Percentiles rank a stretch among this genome's conserved stretches.
phyloP scores from a whole-genome alignment of 2,113 vertebrate species.

The Nothobranchius kuhntae region DNA sequence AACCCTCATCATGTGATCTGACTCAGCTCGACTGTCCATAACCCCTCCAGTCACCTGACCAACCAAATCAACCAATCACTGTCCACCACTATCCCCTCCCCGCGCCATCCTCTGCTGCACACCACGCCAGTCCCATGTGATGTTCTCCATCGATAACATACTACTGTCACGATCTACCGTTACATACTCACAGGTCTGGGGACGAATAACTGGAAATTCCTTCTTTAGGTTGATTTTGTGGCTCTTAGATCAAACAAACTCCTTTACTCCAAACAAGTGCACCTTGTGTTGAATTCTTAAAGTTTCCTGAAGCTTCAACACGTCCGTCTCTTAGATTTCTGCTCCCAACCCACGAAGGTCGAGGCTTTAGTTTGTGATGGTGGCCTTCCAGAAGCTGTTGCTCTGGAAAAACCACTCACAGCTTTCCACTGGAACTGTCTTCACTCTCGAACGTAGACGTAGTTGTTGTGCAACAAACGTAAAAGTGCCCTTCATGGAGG shows the following conservation, averaged over 20 bases:
- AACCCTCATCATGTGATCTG: constrained; percentile 83
- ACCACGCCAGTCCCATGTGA: constrained; percentile 82
- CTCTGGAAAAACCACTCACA: neutral
- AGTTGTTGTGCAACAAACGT: constrained; percentile 11
- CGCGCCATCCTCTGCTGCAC: constrained; percentile 79
- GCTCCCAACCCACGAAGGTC: constrained; percentile 6
- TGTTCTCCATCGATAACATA: constrained; percentile 84
- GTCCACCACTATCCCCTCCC: constrained; percentile 79
- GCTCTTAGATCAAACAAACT: neutral
- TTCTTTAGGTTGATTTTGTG: neutral
- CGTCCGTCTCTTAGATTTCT: constrained; percentile 10
- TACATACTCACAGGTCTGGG: constrained; percentile 65
- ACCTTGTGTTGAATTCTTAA: constrained; percentile 25
- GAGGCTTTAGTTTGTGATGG: neutral
- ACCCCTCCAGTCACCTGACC: constrained; percentile 78
- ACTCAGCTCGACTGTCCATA: constrained; percentile 82
- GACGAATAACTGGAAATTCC: constrained; percentile 24
- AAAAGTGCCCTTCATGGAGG: neutral
- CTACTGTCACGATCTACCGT: constrained; percentile 74
- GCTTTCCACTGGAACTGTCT: constrained; percentile 13
- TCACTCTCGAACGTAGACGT: neutral
- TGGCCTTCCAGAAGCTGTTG: neutral
- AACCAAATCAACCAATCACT: constrained; percentile 81
- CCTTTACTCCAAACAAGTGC: constrained; percentile 18
- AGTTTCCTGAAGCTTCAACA: neutral